Base-by-base conservation (phyloP, 2,888 invertebrate species). In the Hirtodrosophila cameraria region DNA sequence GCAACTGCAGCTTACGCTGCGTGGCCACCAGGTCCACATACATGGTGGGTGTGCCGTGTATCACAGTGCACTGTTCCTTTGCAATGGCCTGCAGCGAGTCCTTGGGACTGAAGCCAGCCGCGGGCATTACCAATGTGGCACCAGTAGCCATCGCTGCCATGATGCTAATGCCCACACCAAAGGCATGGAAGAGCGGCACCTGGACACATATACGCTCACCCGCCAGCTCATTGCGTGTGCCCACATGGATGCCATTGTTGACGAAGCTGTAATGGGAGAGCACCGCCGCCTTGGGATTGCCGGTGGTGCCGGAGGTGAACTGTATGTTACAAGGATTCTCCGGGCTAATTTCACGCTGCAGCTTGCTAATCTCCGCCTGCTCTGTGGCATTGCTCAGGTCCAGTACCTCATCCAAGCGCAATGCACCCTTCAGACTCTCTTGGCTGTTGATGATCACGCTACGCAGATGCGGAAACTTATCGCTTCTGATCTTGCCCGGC, bases 31-130 rank as follows among this genome's bases (percentile, higher is more conserved):
- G 91, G 90, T 96, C 96, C 9, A 96, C 93, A 89, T 95, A 95
- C 97, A 97, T 97, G 2, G 97, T 97, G 4, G 97, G 96, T 0
- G 96, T 96, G 28, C 96, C 96, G 86, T 94, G 94, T 20, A 95
- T 88, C 1, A 94, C 90, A 0, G 93, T 93, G 83, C 96, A 96
- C 93, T 93, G 94, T 89, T 97, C 95, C 15, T 92, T 89, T 16
- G 92, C 90, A 3, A 96, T 92, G 0, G 95, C 93, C 42, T 93
- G 89, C 1, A 96, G 88, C 0, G 94, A 92, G 28, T 92, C 92
- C 12, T 92, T 91, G 0, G 96, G 92, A 86, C 94, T 93, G 75
- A 94, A 95, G 0, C 86, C 90, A 0, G 92, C 90, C 0, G 92
- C 89, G 0, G 95, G 94, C 2, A 95, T 70, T 0, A 95, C 93